A percentile compares a stretch with the other conserved stretches of the same genome.
phyloP scores from a whole-genome alignment of 2,113 vertebrate genomes.

The Suncus etruscus region DNA sequence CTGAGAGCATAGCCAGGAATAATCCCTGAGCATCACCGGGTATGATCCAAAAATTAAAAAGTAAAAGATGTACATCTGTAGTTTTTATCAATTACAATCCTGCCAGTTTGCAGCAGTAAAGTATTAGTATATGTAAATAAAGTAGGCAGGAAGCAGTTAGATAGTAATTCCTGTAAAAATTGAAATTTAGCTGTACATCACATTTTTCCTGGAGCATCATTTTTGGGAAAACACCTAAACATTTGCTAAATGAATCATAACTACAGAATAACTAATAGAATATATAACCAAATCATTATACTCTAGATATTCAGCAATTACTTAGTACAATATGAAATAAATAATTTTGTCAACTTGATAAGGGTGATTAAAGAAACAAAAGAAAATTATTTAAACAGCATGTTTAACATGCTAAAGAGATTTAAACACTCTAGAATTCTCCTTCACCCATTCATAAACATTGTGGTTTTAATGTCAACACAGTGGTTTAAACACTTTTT shows the following conservation, averaged over 20 bases:
- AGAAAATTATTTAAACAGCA: neutral
- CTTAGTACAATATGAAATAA: neutral
- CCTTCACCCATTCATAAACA: neutral
- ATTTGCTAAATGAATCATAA: neutral
- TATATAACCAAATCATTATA: neutral
- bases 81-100: constrained; percentile 12
- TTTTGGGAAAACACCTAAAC: no score
- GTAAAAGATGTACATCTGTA: neutral
- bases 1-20: no score
- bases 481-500: neutral
- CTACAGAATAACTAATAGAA: neutral
- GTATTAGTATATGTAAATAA: neutral
- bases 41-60: no score
- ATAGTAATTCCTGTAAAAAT: no score
- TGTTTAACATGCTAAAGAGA: neutral
- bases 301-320: neutral
- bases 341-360: neutral
- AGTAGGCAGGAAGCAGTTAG: neutral
- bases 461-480: neutral
- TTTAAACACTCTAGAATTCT: neutral
- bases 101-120: neutral
- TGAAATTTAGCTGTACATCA: neutral
- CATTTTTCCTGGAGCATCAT: neutral
- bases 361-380: constrained; percentile 26
- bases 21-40: no score